Evolutionary conservation across 2,797 vertebrate species (phyloP).

Genomic region (Esox lucius): DNA sequence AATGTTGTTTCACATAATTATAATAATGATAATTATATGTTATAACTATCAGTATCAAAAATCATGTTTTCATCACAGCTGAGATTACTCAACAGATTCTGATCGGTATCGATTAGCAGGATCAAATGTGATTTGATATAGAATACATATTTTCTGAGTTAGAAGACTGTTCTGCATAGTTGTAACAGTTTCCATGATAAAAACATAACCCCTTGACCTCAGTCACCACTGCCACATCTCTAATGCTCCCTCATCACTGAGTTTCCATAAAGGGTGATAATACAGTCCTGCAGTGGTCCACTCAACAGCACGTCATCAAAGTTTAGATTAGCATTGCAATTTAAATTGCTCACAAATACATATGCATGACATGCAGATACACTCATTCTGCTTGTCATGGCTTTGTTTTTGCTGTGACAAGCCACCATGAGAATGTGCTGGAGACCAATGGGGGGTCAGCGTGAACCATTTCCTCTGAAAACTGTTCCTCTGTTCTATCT

Average conservation of each 20-base stretch:
- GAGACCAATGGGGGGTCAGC: background rate
- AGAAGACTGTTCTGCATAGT: background rate
- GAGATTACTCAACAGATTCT: background rate
- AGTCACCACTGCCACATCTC: background rate
- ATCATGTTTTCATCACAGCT: background rate
- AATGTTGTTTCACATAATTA: no score
- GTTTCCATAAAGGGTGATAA: slow-evolving; percentile 14
- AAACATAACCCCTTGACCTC: background rate
- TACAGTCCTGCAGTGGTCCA: slow-evolving; percentile 1
- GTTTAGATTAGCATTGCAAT: slow-evolving; percentile 21
- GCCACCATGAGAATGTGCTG: slow-evolving; percentile 27
- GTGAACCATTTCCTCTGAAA: background rate
- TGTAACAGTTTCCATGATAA: background rate
- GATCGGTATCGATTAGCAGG: background rate
- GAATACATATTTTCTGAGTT: background rate
- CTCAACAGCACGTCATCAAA: slow-evolving; percentile 15
- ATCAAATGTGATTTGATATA: background rate
- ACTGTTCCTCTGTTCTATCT: background rate
- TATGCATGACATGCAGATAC: slow-evolving; percentile 15
- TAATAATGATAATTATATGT: no score
- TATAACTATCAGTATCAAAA: background rate
- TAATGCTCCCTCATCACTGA: background rate
- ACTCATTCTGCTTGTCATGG: slow-evolving; percentile 25
- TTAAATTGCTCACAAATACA: slow-evolving; percentile 11
- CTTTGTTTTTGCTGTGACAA: slow-evolving; percentile 44